These are phyloP conservation scores for Macaria notata DNA, from an alignment of 2,888 invertebrate species.

Conservation along the genomic window DNA sequence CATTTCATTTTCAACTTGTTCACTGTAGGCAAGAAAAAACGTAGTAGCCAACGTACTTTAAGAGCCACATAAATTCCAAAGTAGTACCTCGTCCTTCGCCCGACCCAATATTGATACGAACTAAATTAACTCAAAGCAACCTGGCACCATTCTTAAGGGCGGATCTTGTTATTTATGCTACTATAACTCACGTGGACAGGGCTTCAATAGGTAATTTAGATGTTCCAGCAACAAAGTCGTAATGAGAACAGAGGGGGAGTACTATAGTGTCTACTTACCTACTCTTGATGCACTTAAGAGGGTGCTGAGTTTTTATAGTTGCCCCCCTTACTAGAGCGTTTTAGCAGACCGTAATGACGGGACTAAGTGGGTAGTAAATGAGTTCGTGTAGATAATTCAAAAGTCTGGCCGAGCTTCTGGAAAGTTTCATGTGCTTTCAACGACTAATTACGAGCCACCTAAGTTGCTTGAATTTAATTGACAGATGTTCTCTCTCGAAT, in stretches of 20 bases:
- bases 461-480: too few species aligned
- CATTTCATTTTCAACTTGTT: too few species aligned
- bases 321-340: constrained; percentile 26
- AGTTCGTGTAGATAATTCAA: constrained; percentile 13
- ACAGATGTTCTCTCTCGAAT: too few species aligned
- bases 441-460: not conserved
- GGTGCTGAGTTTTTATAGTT: constrained; percentile 32
- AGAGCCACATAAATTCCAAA: too few species aligned
- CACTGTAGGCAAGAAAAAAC: too few species aligned
- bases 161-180: constrained; percentile 75
- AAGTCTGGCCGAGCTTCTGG: constrained; percentile 1
- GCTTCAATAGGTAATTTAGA: constrained; percentile 78
- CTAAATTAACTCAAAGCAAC: constrained; percentile 28
- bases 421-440: not conserved
- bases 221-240: constrained; percentile 77
- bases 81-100: too few species aligned
- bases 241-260: constrained; percentile 68
- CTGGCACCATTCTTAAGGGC: constrained; percentile 46
- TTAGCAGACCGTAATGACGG: constrained; percentile 20
- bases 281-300: constrained; percentile 42
- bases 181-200: constrained; percentile 76
- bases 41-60: too few species aligned
- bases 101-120: constrained; percentile 27
- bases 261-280: constrained; percentile 46
- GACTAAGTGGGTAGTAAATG: constrained; percentile 23